Percentiles rank a stretch among this genome's conserved stretches.
Evolutionary conservation across 2,797 vertebrate species (phyloP).

Genomic region (Squalus acanthias): DNA sequence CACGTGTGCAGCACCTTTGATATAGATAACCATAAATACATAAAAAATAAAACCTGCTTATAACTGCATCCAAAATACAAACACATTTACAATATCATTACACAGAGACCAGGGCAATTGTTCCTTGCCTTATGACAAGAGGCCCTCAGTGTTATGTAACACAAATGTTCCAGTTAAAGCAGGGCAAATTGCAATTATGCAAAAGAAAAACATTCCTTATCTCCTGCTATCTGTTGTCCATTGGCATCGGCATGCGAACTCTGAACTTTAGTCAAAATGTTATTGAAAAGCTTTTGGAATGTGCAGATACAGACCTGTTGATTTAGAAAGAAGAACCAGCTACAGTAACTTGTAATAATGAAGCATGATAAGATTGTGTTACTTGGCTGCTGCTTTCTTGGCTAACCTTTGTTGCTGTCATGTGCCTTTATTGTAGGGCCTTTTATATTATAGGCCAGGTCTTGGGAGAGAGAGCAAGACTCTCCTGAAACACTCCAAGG

Average conservation of each 20-base stretch:
- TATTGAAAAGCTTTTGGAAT: conserved; percentile 29
- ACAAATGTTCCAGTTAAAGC: neutral
- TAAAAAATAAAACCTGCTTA: neutral
- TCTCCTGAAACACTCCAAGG: neutral
- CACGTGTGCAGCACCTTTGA: too few relatives aligned
- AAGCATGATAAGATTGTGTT: conserved; percentile 31
- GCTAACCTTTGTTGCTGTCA: neutral
- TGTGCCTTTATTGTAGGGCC: neutral
- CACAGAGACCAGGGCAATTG: neutral
- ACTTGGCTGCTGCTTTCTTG: conserved; percentile 1
- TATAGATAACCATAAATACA: neutral
- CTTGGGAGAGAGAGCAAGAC: neutral
- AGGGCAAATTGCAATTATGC: conserved; percentile 10
- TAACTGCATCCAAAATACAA: neutral
- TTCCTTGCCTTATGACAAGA: neutral
- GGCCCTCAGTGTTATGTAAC: neutral
- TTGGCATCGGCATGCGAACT: neutral
- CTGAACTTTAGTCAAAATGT: conserved; percentile 3
- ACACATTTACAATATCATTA: neutral
- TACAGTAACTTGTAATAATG: neutral
- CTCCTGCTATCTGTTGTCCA: neutral
- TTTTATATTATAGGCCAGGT: neutral
- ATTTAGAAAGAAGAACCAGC: neutral
- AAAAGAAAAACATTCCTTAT: conserved; percentile 3
- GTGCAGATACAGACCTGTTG: conserved; percentile 12